These are phyloP conservation scores for Myioborus miniatus DNA, from an alignment of 2,797 vertebrate genomes.

Conservation along the genomic window DNA sequence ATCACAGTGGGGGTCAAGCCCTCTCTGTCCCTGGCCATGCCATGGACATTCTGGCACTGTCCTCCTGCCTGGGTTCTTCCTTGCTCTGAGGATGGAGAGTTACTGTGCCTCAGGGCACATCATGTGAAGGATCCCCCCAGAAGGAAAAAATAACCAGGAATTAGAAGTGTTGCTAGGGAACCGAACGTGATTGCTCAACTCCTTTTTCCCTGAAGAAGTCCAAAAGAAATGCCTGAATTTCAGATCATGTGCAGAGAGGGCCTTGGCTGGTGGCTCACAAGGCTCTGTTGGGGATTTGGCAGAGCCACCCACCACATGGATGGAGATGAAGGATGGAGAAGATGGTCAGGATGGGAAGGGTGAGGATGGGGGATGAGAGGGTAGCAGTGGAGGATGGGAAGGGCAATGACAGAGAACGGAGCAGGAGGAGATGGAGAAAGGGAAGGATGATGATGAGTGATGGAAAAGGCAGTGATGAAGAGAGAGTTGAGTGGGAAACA, in stretches of 20 bases:
- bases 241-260: background rate
- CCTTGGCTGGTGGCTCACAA: background rate
- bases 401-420: rapidly evolving
- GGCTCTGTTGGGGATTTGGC: background rate
- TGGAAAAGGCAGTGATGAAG: background rate
- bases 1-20: rapidly evolving
- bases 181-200: background rate
- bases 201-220: background rate
- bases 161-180: slow-evolving; percentile 62
- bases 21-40: background rate
- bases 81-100: rapidly evolving
- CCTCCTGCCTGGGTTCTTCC: background rate
- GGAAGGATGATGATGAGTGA: background rate
- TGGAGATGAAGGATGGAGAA: background rate
- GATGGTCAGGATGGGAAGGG: background rate
- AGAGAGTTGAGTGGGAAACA: background rate
- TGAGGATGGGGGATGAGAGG: background rate
- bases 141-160: background rate
- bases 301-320: background rate
- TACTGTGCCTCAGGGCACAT: background rate
- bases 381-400: background rate
- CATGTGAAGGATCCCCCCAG: background rate
- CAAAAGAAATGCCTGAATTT: slow-evolving; percentile 27
- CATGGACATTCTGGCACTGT: rapidly evolving
- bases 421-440: background rate